Conservation (phyloP, 2,797 vertebrate genomes). For the Enteromius afrohamiltoni region DNA sequence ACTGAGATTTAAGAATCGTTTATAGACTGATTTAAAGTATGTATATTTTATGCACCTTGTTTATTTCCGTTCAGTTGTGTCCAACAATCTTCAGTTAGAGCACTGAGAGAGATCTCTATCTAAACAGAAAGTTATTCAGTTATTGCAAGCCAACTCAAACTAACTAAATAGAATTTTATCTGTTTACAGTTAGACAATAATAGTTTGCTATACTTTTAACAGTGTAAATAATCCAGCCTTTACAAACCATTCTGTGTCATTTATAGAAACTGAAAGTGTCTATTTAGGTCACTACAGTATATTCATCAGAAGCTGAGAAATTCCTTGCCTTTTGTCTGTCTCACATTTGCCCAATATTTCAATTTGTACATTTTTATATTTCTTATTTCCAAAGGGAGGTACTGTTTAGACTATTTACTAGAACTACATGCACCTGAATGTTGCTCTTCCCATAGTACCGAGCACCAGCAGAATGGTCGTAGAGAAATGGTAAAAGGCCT, state of each 20-base stretch:
- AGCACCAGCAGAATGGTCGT: constrained; percentile 39
- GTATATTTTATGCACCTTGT: constrained; percentile 58
- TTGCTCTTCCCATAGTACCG: constrained; percentile 23
- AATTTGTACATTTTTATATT: constrained; percentile 73
- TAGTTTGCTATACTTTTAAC: constrained; percentile 20
- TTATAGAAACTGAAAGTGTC: constrained; percentile 8
- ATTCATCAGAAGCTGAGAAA: background rate
- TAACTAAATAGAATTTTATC: constrained; percentile 69
- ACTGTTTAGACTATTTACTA: constrained; percentile 38
- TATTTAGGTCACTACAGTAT: background rate
- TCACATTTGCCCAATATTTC: constrained; percentile 41
- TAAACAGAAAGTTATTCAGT: constrained; percentile 35
- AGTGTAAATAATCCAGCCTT: constrained; percentile 51
- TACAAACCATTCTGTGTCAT: constrained; percentile 51
- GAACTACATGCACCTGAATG: constrained; percentile 25
- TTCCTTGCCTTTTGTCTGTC: constrained; percentile 48
- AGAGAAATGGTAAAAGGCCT: constrained; percentile 43
- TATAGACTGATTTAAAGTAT: constrained; percentile 50
- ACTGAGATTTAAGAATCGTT: constrained; percentile 37
- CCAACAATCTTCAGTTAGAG: constrained; percentile 61
- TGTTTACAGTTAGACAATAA: constrained; percentile 34
- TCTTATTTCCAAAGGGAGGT: constrained; percentile 47
- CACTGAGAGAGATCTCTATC: constrained; percentile 49
- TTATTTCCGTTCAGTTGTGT: constrained; percentile 72
- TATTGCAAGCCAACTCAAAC: constrained; percentile 70